Base-by-base conservation (phyloP, 2,797 vertebrate species). In the Echiichthys vipera region DNA sequence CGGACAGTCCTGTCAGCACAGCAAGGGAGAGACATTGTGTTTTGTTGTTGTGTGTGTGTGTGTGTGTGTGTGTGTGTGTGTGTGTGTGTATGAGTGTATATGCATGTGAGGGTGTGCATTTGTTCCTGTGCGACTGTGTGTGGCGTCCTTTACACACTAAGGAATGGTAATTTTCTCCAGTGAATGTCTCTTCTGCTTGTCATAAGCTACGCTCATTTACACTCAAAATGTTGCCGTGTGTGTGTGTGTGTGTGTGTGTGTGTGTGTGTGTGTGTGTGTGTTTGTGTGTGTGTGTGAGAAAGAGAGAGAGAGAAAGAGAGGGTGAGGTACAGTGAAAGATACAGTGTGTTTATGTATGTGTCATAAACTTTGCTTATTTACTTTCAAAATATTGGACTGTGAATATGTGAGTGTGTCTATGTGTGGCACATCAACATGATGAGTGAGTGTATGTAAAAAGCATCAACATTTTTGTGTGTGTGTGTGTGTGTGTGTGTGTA, bases 121-220 rank as follows among this genome's bases (percentile, higher is more conserved):
- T 66, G 34, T 67, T 54, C 61, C 47, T 82, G 53, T 83, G 55
- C 59, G 55, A 47, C 39, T 80, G 68, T 84, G 64, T 84, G 62
- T 42, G 65, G 27, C 37, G 63, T 76, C 20, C 15, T 84, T 77
- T 66, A 80, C 69, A 82, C 74, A 81, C 83, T 78, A 72, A 89
- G 75, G 71, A 84, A 89, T 84, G 70, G 79, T 90, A 90, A 90
- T 89, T 87, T 84, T 88, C 84, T 88, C 54, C 71, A 77, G 84
- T 45, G 81, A 79, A 71, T 87, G 74, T 84, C 59, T 88, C 71
- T 36, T 78, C 78, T 63, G 70, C 83, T 87, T 87, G 83, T 86
- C 89, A 91, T 80, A 80, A 84, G 65, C 78, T 65, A 53, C 17
- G 30, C 81, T 84, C 74, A 86, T 90, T 90, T 90, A 77, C 65